Base-by-base conservation (phyloP, 2,113 vertebrate species). In the Poeciliopsis retropinna region DNA sequence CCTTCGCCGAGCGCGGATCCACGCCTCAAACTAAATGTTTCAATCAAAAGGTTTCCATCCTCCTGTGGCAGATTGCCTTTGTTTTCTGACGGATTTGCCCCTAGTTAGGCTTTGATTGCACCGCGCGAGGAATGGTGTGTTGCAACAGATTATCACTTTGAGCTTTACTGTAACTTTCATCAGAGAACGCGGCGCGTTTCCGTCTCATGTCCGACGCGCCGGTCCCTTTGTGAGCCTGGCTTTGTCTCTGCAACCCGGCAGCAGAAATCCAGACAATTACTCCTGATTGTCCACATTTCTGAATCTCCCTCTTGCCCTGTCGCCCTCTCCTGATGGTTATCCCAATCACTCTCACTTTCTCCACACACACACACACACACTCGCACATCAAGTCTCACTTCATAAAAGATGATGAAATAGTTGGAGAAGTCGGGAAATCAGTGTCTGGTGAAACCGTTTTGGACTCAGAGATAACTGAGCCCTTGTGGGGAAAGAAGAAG, bases 351-450 rank as follows among this genome's bases (percentile, higher is more conserved):
- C 73, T 70, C 73, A 73, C 19, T 65, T 68, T 19, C 64, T 70
- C 39, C 32, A 1, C 32, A 32, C 32, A 39, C 15, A 64, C 77
- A 71, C 68, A 13, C 51, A 72, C 71, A 75, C 76, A 81, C 78
- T 80, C 44, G 14, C 44, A 47, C 78, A 70, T 54, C 25, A 64
- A 85, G 81, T 80, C 82, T 85, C 73, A 80, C 79, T 70, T 78
- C 70, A 32, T 67, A 64, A 66, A 84, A 82, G 89, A 73, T 95
- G 94, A 95, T 95, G 94, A 94, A 95, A 95, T 94, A 93, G 86
- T 94, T 93, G 88, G 90, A 91, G 88, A 94, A 95, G 86, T 92
- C 88, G 57, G 88, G 94, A 95, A 95, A 95, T 94, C 93, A 85
- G 81, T 88, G 91, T 93, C 90, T 91, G 90, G 87, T 92, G 90